phyloP scores from a whole-genome alignment of 2,113 vertebrate species.

The Trichechus manatus region DNA sequence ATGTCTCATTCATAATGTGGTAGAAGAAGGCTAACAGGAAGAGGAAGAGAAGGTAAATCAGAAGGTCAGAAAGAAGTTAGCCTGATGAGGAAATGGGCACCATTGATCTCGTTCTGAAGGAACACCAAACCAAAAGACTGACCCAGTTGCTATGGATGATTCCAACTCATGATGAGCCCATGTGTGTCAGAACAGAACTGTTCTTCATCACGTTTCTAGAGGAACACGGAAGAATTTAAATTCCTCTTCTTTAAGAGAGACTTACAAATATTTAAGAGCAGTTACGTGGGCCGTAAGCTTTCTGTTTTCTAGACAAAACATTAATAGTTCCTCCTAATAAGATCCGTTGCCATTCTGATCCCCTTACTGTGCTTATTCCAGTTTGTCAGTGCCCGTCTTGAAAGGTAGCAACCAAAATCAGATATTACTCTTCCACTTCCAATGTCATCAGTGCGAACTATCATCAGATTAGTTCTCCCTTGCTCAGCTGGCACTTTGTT shows the following conservation, averaged over 20 bases:
- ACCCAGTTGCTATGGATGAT: not conserved
- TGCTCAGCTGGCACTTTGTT: not conserved
- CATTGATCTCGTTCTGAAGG: not conserved
- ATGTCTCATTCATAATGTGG: not conserved
- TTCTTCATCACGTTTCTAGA: not conserved
- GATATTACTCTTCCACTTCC: not conserved
- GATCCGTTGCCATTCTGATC: not conserved
- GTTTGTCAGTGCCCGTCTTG: not conserved
- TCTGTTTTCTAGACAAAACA: not conserved
- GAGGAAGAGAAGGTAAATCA: not conserved
- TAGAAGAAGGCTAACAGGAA: not conserved
- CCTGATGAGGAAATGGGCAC: not conserved
- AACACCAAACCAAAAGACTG: not conserved
- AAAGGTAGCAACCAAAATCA: not conserved
- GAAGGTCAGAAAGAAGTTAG: not conserved
- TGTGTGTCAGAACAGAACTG: not conserved
- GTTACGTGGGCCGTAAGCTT: too few species aligned
- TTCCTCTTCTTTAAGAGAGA: not conserved
- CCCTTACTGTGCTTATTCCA: not conserved
- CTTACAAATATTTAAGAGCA: not conserved
- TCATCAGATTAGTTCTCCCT: not conserved
- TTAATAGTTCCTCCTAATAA: not conserved
- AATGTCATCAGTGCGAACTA: rapidly evolving
- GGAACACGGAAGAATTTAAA: not conserved
- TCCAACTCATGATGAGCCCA: not conserved